Evolutionary conservation across 2,797 vertebrate species (phyloP), one percentile per base, ranked within the genome.

Genomic region (Discoglossus pictus): DNA sequence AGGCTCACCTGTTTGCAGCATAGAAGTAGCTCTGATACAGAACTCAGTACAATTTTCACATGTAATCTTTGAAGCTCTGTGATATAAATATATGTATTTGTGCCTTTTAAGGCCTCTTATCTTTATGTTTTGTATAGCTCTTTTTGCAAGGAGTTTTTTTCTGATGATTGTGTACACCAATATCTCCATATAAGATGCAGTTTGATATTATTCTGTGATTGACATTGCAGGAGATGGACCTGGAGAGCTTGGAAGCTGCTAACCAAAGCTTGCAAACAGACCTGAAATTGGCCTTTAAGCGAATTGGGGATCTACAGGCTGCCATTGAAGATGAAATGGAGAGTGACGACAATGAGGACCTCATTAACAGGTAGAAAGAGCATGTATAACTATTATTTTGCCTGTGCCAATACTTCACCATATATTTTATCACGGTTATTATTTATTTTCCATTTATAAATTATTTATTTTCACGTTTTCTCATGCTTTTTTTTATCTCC

Each of bases 241-340:
- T 98, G 40, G 94, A 98, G 74, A 98, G 96, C 68, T 82, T 99
- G 65, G 97, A 98, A 82, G 96, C 96, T 0, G 95, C 94, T 60
- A 99, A 98, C 85, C 97, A 98, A 84, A 99, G 97, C 84, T 88
- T 99, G 72, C 96, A 98, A 84, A 89, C 93, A 0, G 97, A 99
- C 75, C 92, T 99, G 20, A 98, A 98, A 72, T 84, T 98, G 76
- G 96, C 97, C n/a, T 99, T 99, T 79, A 98, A 98, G 75, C 90
- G 97, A 78, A 99, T 99, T 0, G 95, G 96, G 39, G 97, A 99
- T 85, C 89, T 99, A 63, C 97, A 99, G 86, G 95, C 96, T 0
- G 96, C 95, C 81, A 98, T 99, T 0, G 97, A 98, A 82, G 96
- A 99, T 0, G 96, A 99, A 80, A 97, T 99, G 95, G 97, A 98